These are phyloP conservation scores for Podarcis cretensis DNA, from an alignment of 2,113 vertebrate species.

Conservation along the genomic window DNA sequence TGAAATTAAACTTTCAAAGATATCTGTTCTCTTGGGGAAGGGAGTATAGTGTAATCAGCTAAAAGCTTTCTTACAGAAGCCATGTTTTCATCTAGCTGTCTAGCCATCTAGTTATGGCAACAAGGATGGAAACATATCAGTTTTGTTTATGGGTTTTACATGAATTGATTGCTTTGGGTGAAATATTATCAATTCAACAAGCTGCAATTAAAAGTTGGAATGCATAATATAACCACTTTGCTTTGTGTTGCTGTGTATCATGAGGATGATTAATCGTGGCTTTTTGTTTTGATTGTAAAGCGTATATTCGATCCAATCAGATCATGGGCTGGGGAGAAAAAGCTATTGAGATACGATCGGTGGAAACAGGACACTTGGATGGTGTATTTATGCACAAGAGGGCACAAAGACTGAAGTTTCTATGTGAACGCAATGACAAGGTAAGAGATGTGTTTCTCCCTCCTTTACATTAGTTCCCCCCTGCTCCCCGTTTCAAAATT, in stretches of 20 bases:
- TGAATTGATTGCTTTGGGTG: background rate
- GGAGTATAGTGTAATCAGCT: background rate
- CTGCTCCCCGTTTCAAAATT: rapidly evolving
- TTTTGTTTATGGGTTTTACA: background rate
- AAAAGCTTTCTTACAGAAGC: background rate
- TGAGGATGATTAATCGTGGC: background rate
- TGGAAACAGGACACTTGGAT: constrained; percentile 97
- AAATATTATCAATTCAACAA: background rate
- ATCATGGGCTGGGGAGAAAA: constrained; percentile 99
- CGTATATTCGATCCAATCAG: constrained; percentile 98
- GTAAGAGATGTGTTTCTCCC: constrained; percentile 64
- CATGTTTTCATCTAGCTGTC: background rate
- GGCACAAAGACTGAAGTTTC: constrained; percentile 97
- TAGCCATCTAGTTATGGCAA: background rate
- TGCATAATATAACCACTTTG: rapidly evolving
- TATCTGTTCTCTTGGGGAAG: background rate
- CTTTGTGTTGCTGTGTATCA: background rate
- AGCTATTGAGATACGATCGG: constrained; percentile 97
- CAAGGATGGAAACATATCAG: background rate
- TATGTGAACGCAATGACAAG: constrained; percentile 99
- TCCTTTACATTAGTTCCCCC: background rate
- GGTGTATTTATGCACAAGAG: constrained; percentile 99
- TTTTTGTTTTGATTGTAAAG: constrained; percentile 70
- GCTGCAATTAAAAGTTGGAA: background rate
- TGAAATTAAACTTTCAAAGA: background rate